Percentiles rank a stretch among this genome's conserved stretches.
Conservation (phyloP, 2,888 invertebrate genomes). For the Chaetogeoica ovagalla region DNA sequence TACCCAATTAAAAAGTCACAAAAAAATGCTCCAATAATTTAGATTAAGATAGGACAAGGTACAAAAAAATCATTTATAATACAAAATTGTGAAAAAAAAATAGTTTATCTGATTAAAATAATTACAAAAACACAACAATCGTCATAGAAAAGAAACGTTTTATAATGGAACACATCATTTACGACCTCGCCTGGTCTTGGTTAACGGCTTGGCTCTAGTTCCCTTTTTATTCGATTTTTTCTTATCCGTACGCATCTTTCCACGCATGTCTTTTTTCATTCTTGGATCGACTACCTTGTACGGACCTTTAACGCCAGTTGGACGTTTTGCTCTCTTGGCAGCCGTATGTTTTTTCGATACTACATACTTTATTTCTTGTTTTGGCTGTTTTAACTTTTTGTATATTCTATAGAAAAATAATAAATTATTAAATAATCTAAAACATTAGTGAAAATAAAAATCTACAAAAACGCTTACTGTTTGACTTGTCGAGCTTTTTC, state of each 20-base stretch:
- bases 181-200: constrained; percentile 35
- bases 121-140: constrained; percentile 17
- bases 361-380: constrained; percentile 88
- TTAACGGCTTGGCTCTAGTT: constrained; percentile 36
- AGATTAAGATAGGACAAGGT: background rate
- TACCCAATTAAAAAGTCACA: too few species aligned
- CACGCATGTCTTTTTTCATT: constrained; percentile 90
- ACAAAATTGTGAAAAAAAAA: background rate
- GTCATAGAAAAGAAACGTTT: background rate
- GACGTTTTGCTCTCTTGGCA: constrained; percentile 75
- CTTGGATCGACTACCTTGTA: constrained; percentile 95
- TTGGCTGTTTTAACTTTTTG: constrained; percentile 81
- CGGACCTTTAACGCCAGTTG: constrained; percentile 85
- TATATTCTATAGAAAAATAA: constrained; percentile 70
- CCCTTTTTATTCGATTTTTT: constrained; percentile 62
- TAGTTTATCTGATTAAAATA: constrained; percentile 12
- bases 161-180: constrained; percentile 28
- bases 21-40: background rate
- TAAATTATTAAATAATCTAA: background rate
- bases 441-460: background rate
- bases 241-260: constrained; percentile 66
- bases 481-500: constrained; percentile 93
- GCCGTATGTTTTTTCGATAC: constrained; percentile 87
- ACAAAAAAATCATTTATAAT: background rate
- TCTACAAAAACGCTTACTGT: constrained; percentile 65